phyloP scores from a whole-genome alignment of 1,140 invertebrate genomes.

The Drosophila santomea region DNA sequence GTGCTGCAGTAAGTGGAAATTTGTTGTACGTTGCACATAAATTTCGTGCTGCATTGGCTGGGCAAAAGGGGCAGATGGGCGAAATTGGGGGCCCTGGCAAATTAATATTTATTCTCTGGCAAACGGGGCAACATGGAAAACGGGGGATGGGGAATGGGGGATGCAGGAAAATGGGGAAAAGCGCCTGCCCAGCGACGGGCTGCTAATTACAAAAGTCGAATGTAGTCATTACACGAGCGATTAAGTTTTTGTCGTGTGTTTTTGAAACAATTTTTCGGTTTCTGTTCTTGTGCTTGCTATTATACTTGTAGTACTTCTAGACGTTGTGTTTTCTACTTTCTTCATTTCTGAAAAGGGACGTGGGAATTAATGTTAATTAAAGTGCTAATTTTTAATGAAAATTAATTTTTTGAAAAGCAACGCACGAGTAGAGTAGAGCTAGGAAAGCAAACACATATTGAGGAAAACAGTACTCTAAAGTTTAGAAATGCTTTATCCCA shows the following conservation, averaged over 20 bases:
- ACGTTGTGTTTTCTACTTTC: conserved; percentile 6
- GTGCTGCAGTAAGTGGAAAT: conserved; percentile 72
- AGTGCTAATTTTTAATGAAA: conserved; percentile 60
- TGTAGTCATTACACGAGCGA: conserved; percentile 82
- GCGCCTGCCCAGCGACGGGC: conserved; percentile 48
- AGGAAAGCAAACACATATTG: no score
- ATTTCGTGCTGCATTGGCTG: conserved; percentile 63
- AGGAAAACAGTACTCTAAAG: no score
- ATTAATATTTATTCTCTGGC: conserved; percentile 71
- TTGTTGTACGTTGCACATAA: conserved; percentile 78
- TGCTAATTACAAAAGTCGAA: conserved; percentile 84
- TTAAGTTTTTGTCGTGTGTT: conserved; percentile 81
- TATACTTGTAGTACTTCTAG: background rate
- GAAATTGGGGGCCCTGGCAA: conserved; percentile 42
- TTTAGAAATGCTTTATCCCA: background rate
- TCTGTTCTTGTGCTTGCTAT: conserved; percentile 2
- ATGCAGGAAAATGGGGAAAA: conserved; percentile 1
- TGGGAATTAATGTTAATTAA: conserved; percentile 49
- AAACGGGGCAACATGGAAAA: conserved; percentile 3
- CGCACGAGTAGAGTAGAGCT: background rate
- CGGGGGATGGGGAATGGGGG: background rate
- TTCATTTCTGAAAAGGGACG: conserved; percentile 1
- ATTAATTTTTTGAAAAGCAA: conserved; percentile 26
- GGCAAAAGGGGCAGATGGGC: conserved; percentile 7
- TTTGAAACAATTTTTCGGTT: conserved; percentile 55